These are phyloP conservation scores for Lysandra coridon DNA, from an alignment of 2,888 invertebrate species.

Conservation along the genomic window DNA sequence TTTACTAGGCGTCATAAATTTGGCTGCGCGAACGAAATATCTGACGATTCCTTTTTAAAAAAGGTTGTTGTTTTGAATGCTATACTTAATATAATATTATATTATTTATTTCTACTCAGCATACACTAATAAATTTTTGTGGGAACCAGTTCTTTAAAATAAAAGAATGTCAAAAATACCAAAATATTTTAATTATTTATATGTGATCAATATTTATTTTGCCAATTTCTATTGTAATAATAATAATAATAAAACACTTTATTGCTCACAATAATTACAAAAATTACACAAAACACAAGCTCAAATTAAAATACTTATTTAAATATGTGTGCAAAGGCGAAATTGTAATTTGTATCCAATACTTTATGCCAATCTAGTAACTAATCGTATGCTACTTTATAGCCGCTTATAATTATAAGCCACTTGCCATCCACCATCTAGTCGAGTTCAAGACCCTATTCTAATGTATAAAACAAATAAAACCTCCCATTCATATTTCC, in stretches of 20 bases:
- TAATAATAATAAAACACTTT: too few species aligned
- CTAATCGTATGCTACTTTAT: not conserved
- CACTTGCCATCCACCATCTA: constrained; percentile 6
- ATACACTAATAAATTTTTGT: too few species aligned
- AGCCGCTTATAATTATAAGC: constrained; percentile 6
- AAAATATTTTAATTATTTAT: too few species aligned
- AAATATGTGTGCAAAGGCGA: too few species aligned
- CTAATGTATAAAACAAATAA: constrained; percentile 32
- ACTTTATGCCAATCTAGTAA: not conserved
- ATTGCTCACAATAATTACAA: too few species aligned
- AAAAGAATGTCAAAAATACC: too few species aligned
- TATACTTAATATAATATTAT: too few species aligned
- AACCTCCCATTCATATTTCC: constrained; percentile 34
- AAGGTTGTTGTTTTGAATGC: too few species aligned
- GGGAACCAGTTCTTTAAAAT: too few species aligned
- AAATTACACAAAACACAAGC: too few species aligned
- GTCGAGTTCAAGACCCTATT: constrained; percentile 29
- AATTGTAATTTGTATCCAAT: not conserved
- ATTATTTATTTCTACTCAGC: too few species aligned
- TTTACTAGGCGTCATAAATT: not conserved
- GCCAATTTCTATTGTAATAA: not conserved
- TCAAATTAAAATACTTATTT: too few species aligned
- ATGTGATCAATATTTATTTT: not conserved
- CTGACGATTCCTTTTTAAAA: not conserved
- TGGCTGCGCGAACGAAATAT: not conserved